Evolutionary conservation across 2,888 invertebrate species (phyloP).

Genomic region (Phymatocera aterrima): DNA sequence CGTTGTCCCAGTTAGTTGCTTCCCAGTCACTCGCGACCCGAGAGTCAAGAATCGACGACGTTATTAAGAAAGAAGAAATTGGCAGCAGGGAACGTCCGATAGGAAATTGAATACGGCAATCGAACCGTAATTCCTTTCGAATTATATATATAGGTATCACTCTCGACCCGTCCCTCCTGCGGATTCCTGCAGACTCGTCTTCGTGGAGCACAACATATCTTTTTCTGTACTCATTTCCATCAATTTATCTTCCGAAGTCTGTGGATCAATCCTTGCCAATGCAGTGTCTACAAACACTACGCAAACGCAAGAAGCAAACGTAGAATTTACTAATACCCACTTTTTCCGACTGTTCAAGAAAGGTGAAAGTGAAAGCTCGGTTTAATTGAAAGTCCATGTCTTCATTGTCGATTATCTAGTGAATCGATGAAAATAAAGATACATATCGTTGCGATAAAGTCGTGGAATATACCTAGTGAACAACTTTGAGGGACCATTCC

Average conservation of each 20-base stretch:
- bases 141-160: not conserved
- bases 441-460: no score
- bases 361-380: no score
- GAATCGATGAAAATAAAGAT: no score
- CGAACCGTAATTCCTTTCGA: conserved; percentile 35
- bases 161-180: not conserved
- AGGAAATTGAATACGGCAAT: conserved; percentile 34
- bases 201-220: not conserved
- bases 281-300: not conserved
- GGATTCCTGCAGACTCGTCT: not conserved
- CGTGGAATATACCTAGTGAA: no score
- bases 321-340: not conserved
- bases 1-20: conserved; percentile 44
- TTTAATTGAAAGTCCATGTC: no score
- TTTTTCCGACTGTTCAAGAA: no score
- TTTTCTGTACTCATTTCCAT: not conserved
- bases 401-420: no score
- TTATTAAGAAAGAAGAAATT: conserved; percentile 39
- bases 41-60: conserved; percentile 36
- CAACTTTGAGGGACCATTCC: no score
- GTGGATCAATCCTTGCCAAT: not conserved
- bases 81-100: conserved; percentile 21
- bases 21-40: conserved; percentile 29
- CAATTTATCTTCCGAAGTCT: conserved; percentile 9
- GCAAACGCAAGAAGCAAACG: not conserved